These are phyloP conservation scores for human DNA, from an alignment of 2,113 vertebrate species.

Conservation along the genomic window GRCh38 chr4:121031501-121032000, in stretches of 20 bases:
- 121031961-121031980: too few species aligned
- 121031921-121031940: background rate
- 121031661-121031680: background rate
- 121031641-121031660: background rate
- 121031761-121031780: background rate
- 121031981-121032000: too few species aligned
- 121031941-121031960: rapidly evolving
- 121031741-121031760: background rate
- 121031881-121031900: background rate
- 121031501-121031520: background rate
- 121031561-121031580: background rate
- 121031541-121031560: background rate
- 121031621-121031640: background rate
- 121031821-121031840: background rate
- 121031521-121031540: background rate
- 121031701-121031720: background rate
- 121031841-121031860: background rate
- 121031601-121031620: background rate
- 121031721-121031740: background rate
- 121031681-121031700: background rate
- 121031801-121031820: background rate
- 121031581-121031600: background rate
- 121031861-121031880: background rate
- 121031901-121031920: background rate
- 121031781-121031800: background rate